phyloP scores from a whole-genome alignment of 1,140 invertebrate species.

The Mizuhopecten yessoensis region DNA sequence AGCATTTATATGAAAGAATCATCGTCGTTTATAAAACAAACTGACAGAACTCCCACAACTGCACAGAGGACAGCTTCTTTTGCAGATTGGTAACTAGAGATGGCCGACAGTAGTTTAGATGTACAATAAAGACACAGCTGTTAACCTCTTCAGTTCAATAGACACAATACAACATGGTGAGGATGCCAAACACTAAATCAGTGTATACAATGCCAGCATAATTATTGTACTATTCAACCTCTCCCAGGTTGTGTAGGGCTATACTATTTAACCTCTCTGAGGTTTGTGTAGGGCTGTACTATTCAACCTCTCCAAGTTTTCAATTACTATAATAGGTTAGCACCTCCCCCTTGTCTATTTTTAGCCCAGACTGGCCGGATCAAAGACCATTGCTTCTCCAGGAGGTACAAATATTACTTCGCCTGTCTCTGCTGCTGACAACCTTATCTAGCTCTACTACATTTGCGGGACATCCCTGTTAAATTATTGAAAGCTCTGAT shows the following conservation, averaged over 20 bases:
- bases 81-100: too few relatives aligned
- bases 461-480: too few relatives aligned
- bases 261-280: not conserved
- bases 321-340: not conserved
- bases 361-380: not conserved
- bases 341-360: not conserved
- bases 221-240: not conserved
- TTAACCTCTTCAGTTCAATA: not conserved
- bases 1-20: too few relatives aligned
- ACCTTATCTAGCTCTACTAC: too few relatives aligned
- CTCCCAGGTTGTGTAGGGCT: not conserved
- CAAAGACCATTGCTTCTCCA: not conserved
- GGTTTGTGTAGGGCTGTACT: not conserved
- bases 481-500: too few relatives aligned
- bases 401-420: too few relatives aligned
- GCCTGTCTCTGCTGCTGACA: too few relatives aligned
- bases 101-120: too few relatives aligned
- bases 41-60: too few relatives aligned
- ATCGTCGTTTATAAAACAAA: too few relatives aligned
- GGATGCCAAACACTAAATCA: not conserved
- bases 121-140: not conserved
- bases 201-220: not conserved
- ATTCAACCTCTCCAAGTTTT: not conserved
- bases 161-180: not conserved
- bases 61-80: too few relatives aligned